Percentiles rank a stretch among this genome's conserved stretches.
These are phyloP conservation scores for Tetanocera ferruginea DNA, from an alignment of 2,888 invertebrate genomes.

Conservation along the genomic window DNA sequence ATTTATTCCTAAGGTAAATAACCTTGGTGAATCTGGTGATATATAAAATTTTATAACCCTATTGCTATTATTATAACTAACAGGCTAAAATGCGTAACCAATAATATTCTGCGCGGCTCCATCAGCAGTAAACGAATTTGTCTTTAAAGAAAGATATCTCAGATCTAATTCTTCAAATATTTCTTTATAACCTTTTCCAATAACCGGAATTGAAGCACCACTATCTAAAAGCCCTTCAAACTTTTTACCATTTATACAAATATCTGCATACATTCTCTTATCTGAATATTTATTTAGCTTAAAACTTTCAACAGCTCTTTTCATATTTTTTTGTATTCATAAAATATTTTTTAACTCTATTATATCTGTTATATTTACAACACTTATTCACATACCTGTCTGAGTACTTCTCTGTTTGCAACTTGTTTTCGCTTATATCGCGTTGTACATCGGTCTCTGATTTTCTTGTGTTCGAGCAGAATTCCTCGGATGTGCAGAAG, in stretches of 20 bases:
- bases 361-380: background rate
- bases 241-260: background rate
- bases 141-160: background rate
- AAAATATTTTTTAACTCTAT: background rate
- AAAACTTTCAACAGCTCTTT: background rate
- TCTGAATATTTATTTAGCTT: background rate
- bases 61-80: background rate
- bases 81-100: background rate
- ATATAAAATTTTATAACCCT: background rate
- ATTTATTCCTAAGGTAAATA: conserved; percentile 1
- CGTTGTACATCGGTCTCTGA: background rate
- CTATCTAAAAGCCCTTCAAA: background rate
- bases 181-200: background rate
- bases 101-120: background rate
- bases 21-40: background rate
- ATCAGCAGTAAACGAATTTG: background rate
- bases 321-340: background rate
- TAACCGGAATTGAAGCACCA: background rate
- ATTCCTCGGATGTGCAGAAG: background rate
- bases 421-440: background rate
- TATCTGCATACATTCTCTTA: background rate
- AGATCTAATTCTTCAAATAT: background rate
- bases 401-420: too few species aligned
- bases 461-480: background rate
- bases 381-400: too few species aligned